phyloP scores from a whole-genome alignment of 2,888 invertebrate genomes.

The Oscheius myriophilus region DNA sequence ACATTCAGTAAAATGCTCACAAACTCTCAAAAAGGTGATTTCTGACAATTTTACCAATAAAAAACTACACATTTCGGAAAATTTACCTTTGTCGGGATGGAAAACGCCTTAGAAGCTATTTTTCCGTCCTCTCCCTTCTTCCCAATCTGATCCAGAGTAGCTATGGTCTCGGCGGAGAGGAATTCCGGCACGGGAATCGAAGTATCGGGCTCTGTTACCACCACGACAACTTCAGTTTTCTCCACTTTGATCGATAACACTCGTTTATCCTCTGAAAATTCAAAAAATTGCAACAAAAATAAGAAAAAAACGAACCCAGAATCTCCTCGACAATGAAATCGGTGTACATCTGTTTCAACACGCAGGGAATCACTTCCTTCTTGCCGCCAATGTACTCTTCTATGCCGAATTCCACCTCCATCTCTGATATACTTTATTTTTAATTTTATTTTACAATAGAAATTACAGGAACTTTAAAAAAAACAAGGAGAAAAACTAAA shows the following conservation, averaged over 20 bases:
- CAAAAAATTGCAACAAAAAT: not conserved
- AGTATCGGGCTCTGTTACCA: not conserved
- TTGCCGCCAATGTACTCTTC: conserved; percentile 42
- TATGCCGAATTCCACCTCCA: conserved; percentile 52
- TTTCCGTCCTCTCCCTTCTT: not conserved
- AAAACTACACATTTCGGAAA: not conserved
- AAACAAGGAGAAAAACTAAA: too few relatives aligned
- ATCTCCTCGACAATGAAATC: conserved; percentile 67
- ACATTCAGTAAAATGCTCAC: not conserved
- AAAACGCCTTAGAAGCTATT: not conserved
- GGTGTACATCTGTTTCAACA: conserved; percentile 62
- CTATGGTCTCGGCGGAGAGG: not conserved
- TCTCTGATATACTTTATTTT: conserved; percentile 17
- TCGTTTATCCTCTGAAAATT: conserved; percentile 3
- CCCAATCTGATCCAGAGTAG: not conserved
- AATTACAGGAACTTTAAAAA: not conserved
- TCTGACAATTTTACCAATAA: not conserved
- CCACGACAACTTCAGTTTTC: not conserved
- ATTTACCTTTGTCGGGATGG: conserved; percentile 16
- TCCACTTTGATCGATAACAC: conserved; percentile 6
- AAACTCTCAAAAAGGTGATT: too few relatives aligned
- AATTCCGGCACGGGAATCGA: conserved; percentile 4
- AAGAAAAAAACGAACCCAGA: conserved; percentile 26
- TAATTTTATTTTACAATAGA: not conserved
- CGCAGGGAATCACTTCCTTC: conserved; percentile 40